Evolutionary conservation across 2,113 vertebrate genomes (phyloP).

Genomic region (Dolichallabes microphthalmus): DNA sequence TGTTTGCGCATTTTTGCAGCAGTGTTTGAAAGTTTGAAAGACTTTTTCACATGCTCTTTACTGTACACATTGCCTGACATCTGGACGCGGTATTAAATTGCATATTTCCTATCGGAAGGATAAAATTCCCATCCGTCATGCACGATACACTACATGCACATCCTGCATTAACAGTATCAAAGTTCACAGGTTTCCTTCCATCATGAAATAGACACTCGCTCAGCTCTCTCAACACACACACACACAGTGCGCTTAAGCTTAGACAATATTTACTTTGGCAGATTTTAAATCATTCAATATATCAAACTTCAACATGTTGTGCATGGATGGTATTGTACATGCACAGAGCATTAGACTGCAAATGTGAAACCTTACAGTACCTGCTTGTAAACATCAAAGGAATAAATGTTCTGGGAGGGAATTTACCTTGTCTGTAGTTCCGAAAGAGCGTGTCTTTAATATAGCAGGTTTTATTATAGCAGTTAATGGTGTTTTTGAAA

Average conservation of each 20-base stretch:
- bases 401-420: background rate
- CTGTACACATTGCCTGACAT: too few relatives aligned
- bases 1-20: background rate
- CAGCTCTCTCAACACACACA: background rate
- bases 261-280: too few relatives aligned
- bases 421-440: background rate
- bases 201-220: background rate
- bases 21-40: background rate
- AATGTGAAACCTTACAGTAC: too few relatives aligned
- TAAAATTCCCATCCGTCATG: background rate
- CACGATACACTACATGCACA: too few relatives aligned
- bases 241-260: background rate
- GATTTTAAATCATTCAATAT: too few relatives aligned
- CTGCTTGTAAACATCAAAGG: background rate
- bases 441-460: background rate
- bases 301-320: background rate
- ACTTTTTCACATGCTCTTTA: background rate
- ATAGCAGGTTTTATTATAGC: background rate
- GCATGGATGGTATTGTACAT: background rate
- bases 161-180: background rate
- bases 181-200: background rate
- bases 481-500: background rate
- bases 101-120: background rate
- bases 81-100: background rate
- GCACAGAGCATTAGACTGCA: background rate